A percentile compares a stretch with the other conserved stretches of the same genome.
phyloP scores from a whole-genome alignment of 2,888 invertebrate genomes.

The Sarcophaga variegata region DNA sequence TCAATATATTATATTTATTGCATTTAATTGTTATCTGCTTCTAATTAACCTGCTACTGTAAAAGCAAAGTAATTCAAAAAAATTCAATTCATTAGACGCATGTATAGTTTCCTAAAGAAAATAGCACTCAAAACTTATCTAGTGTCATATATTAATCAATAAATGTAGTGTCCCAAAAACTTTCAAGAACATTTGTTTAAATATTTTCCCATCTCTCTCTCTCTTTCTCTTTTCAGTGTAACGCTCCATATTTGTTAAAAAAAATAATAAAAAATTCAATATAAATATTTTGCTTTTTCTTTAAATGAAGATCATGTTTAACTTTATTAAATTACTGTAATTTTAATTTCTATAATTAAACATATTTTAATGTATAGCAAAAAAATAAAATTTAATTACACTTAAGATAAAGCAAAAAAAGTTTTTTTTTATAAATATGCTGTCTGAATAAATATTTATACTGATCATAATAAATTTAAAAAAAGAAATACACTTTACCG shows the following conservation, averaged over 20 bases:
- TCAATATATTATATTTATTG: too few species aligned
- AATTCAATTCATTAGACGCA: too few species aligned
- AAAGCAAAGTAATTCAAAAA: too few species aligned
- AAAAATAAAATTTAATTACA: constrained; percentile 62
- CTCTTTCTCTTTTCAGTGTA: constrained; percentile 52
- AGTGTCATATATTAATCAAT: too few species aligned
- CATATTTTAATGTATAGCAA: constrained; percentile 58
- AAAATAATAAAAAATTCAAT: constrained; percentile 57
- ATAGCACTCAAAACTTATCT: too few species aligned
- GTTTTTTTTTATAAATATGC: constrained; percentile 56
- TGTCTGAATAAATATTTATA: constrained; percentile 54
- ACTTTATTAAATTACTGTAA: constrained; percentile 57
- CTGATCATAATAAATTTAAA: constrained; percentile 49
- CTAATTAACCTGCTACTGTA: too few species aligned
- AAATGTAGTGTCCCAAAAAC: constrained; percentile 8
- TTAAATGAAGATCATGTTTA: constrained; percentile 60
- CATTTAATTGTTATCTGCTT: too few species aligned
- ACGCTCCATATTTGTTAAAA: constrained; percentile 42
- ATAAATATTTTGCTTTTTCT: constrained; percentile 62
- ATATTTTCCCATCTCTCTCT: not conserved
- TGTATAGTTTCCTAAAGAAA: too few species aligned
- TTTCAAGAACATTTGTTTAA: constrained; percentile 52
- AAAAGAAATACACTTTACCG: constrained; percentile 53
- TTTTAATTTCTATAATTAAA: constrained; percentile 55
- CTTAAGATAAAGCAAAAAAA: constrained; percentile 49